Evolutionary conservation across 1,140 invertebrate species (phyloP).

Genomic region (Agrilus planipennis): DNA sequence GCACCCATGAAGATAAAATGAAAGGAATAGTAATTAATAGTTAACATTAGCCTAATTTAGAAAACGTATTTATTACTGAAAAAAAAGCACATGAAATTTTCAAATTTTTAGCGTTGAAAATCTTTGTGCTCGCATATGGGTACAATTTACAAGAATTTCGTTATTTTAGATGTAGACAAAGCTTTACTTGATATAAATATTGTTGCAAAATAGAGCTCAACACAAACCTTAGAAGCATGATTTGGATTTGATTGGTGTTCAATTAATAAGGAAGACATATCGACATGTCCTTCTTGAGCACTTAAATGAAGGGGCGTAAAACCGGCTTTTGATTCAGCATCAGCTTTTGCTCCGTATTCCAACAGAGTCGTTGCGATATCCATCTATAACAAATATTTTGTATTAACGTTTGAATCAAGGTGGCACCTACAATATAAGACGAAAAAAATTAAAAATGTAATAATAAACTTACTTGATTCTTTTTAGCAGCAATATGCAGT

Average conservation of each 20-base stretch:
- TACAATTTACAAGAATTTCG: too few species aligned
- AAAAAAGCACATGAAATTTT: too few species aligned
- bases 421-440: neutral
- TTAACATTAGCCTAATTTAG: too few species aligned
- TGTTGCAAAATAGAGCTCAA: too few species aligned
- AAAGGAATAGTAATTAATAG: too few species aligned
- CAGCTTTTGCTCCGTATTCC: slow-evolving; percentile 81
- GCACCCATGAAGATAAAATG: too few species aligned
- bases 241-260: slow-evolving; percentile 71
- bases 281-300: slow-evolving; percentile 86
- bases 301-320: slow-evolving; percentile 89
- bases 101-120: too few species aligned
- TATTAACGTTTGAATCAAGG: neutral
- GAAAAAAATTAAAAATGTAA: neutral
- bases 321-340: slow-evolving; percentile 72
- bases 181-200: too few species aligned
- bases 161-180: too few species aligned
- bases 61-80: too few species aligned
- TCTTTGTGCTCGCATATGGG: too few species aligned
- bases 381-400: slow-evolving; percentile 39
- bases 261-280: slow-evolving; percentile 73
- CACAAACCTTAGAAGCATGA: slow-evolving; percentile 57
- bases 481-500: slow-evolving; percentile 94
- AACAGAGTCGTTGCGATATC: slow-evolving; percentile 87
- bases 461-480: slow-evolving; percentile 70